Conservation (phyloP, 2,113 vertebrate species). For the Coturnix japonica region DNA sequence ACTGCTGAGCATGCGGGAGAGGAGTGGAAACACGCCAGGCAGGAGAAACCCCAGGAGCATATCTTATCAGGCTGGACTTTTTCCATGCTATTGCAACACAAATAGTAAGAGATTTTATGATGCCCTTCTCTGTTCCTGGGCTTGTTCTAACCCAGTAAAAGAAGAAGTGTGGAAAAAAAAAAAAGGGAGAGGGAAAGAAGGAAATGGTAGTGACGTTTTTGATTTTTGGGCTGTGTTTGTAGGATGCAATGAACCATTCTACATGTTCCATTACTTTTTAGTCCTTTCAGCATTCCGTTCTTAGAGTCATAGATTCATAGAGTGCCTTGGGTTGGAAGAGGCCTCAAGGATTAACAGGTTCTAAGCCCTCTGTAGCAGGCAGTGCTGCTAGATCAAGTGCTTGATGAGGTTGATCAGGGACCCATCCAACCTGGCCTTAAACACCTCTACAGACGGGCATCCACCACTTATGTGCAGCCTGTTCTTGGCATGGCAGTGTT, state of each 20-base stretch:
- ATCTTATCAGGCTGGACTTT: conserved; percentile 5
- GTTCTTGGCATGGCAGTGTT: neutral
- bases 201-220: neutral
- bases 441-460: no score
- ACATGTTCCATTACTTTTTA: neutral
- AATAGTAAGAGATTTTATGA: neutral
- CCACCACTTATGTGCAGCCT: neutral
- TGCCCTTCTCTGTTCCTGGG: conserved; percentile 38
- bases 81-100: neutral
- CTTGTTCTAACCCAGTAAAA: neutral
- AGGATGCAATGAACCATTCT: neutral
- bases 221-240: neutral
- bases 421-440: no score
- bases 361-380: no score
- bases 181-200: neutral
- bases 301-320: no score
- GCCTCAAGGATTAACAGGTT: no score
- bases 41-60: neutral
- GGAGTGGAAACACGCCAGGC: neutral
- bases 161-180: conserved; percentile 35
- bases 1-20: neutral
- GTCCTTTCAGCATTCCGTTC: neutral
- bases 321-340: no score
- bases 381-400: no score
- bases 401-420: no score